Evolutionary conservation across 2,113 vertebrate species (phyloP), one percentile per base, ranked within the genome.

Genomic region (Perccottus glenii): DNA sequence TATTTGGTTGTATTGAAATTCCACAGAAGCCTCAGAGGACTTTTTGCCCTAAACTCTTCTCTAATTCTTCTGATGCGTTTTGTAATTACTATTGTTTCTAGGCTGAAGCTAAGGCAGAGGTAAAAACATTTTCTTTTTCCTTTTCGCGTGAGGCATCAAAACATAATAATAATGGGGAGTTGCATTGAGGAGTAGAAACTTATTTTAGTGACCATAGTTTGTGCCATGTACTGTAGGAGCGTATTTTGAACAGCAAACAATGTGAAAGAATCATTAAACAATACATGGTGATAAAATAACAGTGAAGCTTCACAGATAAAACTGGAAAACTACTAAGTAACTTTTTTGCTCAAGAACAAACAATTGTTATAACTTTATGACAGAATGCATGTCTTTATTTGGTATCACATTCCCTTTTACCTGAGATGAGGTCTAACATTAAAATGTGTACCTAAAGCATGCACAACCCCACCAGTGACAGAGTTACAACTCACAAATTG

Each of bases 1-100:
- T 57, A 42, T 62, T 70, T 63, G 67, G 51, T 63, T 69, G 62
- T 50, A 78, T 61, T 63, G 68, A 77, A 77, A 82, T 40, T 60
- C 52, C 64, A 64, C 56, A 43, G 47, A 61, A 8, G 62, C 52
- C 64, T 62, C 56, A 43, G 47, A 61, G 6, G 35, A 47, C 60
- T 59, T 16, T 68, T 70, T 67, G 33, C 62, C 64, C 62, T 4
- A 44, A 46, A 57, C 81, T 73, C 46, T 0, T 68, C 60, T 61
- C 38, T 60, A 45, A 51, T 75, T 36, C 66, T 68, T 76, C 50
- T 47, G 51, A 79, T 77, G 49, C 51, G 45, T 55, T 80, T 84
- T 71, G 45, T 82, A 61, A 76, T 69, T 57, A 71, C 56, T 64
- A 56, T 36, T 63, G 48, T 55, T 72, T 45, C 52, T 46, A 67